Evolutionary conservation across 2,888 invertebrate species (phyloP).

Genomic region (Balanococcus diminutus): DNA sequence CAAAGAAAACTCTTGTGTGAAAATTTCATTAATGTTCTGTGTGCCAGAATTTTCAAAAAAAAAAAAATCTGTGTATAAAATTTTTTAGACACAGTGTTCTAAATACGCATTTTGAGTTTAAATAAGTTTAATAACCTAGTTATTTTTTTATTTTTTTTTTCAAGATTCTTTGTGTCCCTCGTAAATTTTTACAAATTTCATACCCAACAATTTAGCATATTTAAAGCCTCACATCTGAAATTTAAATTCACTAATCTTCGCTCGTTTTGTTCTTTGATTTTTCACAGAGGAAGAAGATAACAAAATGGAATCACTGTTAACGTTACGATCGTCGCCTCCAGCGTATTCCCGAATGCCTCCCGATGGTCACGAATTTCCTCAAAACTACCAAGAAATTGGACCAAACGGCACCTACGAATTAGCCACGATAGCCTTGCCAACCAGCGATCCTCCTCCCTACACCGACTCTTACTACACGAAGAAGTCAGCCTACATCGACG

Average conservation of each 20-base stretch:
- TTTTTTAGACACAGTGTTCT: too few species aligned
- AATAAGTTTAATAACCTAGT: too few species aligned
- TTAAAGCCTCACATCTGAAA: too few species aligned
- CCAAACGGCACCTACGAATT: slow-evolving; percentile 54
- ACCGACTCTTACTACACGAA: slow-evolving; percentile 57
- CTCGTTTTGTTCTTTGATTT: neutral
- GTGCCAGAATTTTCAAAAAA: too few species aligned
- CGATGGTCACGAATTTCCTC: slow-evolving; percentile 82
- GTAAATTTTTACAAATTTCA: too few species aligned
- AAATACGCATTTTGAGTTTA: too few species aligned
- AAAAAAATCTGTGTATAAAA: too few species aligned
- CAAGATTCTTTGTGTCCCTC: too few species aligned
- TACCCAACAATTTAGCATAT: too few species aligned
- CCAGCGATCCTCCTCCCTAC: slow-evolving; percentile 60
- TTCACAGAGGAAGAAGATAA: slow-evolving; percentile 26
- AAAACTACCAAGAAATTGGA: slow-evolving; percentile 62
- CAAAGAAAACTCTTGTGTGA: too few species aligned
- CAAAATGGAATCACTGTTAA: slow-evolving; percentile 55
- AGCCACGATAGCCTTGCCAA: neutral
- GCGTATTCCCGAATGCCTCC: slow-evolving; percentile 75
- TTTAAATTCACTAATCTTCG: neutral
- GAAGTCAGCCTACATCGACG: slow-evolving; percentile 56
- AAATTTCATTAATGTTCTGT: too few species aligned
- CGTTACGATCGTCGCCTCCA: slow-evolving; percentile 59
- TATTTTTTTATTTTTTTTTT: too few species aligned